Evolutionary conservation across 2,888 invertebrate genomes (phyloP), one percentile per base, ranked within the genome.

Genomic region (Megaustenia siamemsis): DNA sequence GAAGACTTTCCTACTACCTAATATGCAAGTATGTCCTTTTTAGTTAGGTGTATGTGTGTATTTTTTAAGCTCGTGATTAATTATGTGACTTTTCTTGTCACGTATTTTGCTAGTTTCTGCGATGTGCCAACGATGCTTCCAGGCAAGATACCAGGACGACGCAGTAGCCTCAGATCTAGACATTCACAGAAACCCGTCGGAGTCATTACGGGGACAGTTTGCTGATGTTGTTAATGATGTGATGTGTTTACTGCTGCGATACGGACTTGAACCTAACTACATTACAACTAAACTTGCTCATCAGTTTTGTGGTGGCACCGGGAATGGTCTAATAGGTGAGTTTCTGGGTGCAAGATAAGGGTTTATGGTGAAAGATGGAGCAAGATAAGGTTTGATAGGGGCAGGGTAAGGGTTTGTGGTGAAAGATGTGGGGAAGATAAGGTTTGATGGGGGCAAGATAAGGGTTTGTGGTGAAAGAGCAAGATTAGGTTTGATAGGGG

Each of bases 221-320:
- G 93, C 94, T 86, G 91, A 96, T 87, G 96, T 97, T 92, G 96
- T 96, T 81, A 95, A 96, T 90, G 96, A 96, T 91, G 95, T 96
- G 85, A 94, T 97, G 88, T 95, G 93, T 28, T 95, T 96, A 66
- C 93, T 96, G 87, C 93, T 96, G 79, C 96, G 96, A 90, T 95
- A 96, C 92, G 96, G 96, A 43, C 94, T 96, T 82, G 96, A 96
- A 94, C 96, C 94, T 10, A 94, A 94, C 88, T 95, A 95, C 85
- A 95, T 96, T 88, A 96, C 96, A 86, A 96, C 96, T 90, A 96
- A 88, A 35, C 89, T 89, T 60, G 86, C 88, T 56, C 89, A 88
- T 2, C 89, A 91, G 81, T 82, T 91, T 21, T 86, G 90, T 53
- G 92, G 92, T 8, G 92, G 92, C 2, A 89, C 88, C 73, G 93